phyloP scores from a whole-genome alignment of 1,140 invertebrate genomes.

The Aricia agestis region DNA sequence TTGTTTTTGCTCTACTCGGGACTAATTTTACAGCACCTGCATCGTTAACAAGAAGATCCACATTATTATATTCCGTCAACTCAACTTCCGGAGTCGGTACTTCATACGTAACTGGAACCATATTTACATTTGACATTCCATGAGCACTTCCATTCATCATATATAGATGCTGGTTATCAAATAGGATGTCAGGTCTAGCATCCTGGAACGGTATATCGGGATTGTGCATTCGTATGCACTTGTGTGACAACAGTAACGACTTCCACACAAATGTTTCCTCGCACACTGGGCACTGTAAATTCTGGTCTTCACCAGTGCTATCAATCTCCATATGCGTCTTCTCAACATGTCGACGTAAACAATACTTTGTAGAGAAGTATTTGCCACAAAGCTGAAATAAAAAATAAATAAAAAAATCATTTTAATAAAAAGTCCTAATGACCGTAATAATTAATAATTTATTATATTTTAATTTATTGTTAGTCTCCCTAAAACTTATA shows the following conservation, averaged over 20 bases:
- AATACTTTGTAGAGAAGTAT: conserved; percentile 47
- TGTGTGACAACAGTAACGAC: conserved; percentile 42
- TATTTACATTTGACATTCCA: not conserved
- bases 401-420: conserved; percentile 15
- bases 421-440: not conserved
- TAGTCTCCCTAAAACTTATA: no score
- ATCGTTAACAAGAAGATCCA: conserved; percentile 25
- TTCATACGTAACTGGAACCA: conserved; percentile 34
- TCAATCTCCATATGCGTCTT: conserved; percentile 29
- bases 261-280: conserved; percentile 57
- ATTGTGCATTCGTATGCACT: conserved; percentile 45
- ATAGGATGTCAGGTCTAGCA: conserved; percentile 46
- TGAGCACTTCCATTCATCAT: not conserved
- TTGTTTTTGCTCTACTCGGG: not conserved
- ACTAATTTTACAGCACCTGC: conserved; percentile 16
- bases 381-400: conserved; percentile 50
- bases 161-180: conserved; percentile 42
- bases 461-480: no score
- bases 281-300: conserved; percentile 41
- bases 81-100: conserved; percentile 52
- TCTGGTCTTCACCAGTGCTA: conserved; percentile 22
- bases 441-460: no score
- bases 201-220: conserved; percentile 53
- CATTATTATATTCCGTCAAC: conserved; percentile 40
- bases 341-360: conserved; percentile 46